Percentiles rank a stretch among this genome's conserved stretches.
phyloP scores from a whole-genome alignment of 2,888 invertebrate genomes.

The Pseudococcus longispinus region DNA sequence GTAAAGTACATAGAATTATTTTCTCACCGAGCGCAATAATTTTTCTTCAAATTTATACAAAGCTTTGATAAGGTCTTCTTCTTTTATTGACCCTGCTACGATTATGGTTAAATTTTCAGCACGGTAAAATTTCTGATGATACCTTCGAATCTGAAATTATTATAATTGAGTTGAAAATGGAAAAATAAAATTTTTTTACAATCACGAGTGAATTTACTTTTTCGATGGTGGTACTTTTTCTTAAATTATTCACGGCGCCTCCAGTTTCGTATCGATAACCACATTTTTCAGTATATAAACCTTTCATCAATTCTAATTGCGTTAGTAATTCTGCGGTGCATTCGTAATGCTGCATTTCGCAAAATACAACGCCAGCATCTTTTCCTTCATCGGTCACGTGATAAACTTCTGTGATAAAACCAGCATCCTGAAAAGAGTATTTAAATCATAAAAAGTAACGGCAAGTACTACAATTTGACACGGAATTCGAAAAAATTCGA shows the following conservation, averaged over 20 bases:
- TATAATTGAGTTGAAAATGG: neutral
- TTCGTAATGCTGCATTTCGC: conserved; percentile 90
- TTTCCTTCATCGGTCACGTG: conserved; percentile 87
- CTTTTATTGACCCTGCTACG: conserved; percentile 80
- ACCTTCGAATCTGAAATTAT: conserved; percentile 72
- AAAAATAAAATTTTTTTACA: neutral
- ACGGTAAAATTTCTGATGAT: conserved; percentile 85
- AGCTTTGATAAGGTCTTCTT: conserved; percentile 76
- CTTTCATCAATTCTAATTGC: conserved; percentile 70
- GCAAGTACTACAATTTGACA: neutral
- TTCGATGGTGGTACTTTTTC: conserved; percentile 78
- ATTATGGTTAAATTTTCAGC: conserved; percentile 87
- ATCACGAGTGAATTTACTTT: conserved; percentile 68
- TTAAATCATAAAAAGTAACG: neutral
- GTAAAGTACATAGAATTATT: neutral
- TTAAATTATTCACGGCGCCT: conserved; percentile 82
- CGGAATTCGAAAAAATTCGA: neutral
- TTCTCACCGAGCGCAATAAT: neutral
- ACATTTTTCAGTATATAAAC: conserved; percentile 80
- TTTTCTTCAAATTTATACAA: conserved; percentile 49
- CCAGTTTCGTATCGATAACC: conserved; percentile 88
- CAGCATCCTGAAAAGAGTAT: conserved; percentile 70
- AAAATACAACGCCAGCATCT: conserved; percentile 94
- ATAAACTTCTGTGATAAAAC: conserved; percentile 88
- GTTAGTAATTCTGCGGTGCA: conserved; percentile 79